Base-by-base conservation (phyloP, 2,797 vertebrate species). In the Pogoniulus pusillus region DNA sequence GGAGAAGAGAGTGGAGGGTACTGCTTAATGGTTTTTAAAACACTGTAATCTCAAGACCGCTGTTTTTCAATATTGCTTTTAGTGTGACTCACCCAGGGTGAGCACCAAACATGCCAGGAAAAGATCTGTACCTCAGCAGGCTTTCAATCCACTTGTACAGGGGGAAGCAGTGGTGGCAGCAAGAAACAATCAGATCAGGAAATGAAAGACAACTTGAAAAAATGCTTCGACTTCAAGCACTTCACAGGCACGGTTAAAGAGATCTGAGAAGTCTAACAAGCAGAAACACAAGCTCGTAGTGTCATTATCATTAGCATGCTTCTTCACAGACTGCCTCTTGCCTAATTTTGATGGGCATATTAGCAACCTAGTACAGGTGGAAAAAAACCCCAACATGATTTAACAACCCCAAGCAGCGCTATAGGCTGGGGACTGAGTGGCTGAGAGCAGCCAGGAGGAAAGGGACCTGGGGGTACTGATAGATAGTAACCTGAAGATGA, bases 171-270 rank as follows among this genome's bases (percentile, higher is more conserved):
- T 10, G 35, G 26, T 59, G 69, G 64, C 72, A 82, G 84, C 69
- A 80, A 81, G 72, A 68, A 95, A 77, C 54, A 77, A 87, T 43
- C 79, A 80, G 72, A 91, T 49, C 82, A 93, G 91, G 92, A 93
- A 93, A 89, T 82, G 66, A 82, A 76, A 87, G 82, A 82, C 71
- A 89, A 17, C 22, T 32, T 45, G 30, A 32, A 45, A 65, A 45
- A 41, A 45, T 24, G 41, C 72, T 74, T 23, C 3, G 0, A 27
- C 49, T 53, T 79, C 41, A 84, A 79, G 45, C 16, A 13, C 66
- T 93, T 49, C 19, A 51, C 49, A 77, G 53, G 54, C 29, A 16
- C 63, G 27, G 27, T 66, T 82, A 82, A 54, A 39, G 26, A 58
- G 71, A 30, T 32, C 14, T 51, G 59, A 53, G 32, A 76, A 82